phyloP scores from a whole-genome alignment of 1,140 invertebrate genomes.

The Thereuonema tuberculata region DNA sequence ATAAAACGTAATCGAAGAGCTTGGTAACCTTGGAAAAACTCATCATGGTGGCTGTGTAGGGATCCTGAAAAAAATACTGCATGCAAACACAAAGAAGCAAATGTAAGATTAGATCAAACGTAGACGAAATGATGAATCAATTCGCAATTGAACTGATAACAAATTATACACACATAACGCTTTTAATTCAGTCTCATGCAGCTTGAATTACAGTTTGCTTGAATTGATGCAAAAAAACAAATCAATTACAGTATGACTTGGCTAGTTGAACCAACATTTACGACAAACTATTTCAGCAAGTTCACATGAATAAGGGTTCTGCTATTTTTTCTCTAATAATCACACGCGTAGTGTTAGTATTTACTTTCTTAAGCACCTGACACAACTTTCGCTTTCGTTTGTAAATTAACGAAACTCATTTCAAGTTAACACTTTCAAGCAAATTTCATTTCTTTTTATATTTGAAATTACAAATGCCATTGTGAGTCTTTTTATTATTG shows the following conservation, averaged over 20 bases:
- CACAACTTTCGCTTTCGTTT: too few species aligned
- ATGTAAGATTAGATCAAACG: conserved; percentile 37
- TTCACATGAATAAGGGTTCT: too few species aligned
- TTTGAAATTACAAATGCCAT: too few species aligned
- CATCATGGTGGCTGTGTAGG: conserved; percentile 62
- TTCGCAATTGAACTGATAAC: background rate
- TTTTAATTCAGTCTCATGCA: background rate
- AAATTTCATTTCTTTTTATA: too few species aligned
- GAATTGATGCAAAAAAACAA: background rate
- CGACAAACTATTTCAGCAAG: too few species aligned
- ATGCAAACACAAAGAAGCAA: conserved; percentile 24
- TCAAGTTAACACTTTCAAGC: too few species aligned
- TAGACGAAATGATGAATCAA: background rate
- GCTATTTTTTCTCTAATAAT: too few species aligned
- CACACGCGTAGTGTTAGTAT: too few species aligned
- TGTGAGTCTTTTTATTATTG: too few species aligned
- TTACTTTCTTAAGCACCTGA: too few species aligned
- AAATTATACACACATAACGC: background rate
- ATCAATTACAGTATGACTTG: background rate
- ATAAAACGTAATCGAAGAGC: conserved; percentile 34
- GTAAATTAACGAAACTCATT: too few species aligned
- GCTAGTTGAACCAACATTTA: too few species aligned
- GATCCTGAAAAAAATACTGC: conserved; percentile 42
- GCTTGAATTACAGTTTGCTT: background rate
- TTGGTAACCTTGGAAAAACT: conserved; percentile 72